These are phyloP conservation scores for Bacillus rossius DNA, from an alignment of 1,140 invertebrate species.

Conservation along the genomic window DNA sequence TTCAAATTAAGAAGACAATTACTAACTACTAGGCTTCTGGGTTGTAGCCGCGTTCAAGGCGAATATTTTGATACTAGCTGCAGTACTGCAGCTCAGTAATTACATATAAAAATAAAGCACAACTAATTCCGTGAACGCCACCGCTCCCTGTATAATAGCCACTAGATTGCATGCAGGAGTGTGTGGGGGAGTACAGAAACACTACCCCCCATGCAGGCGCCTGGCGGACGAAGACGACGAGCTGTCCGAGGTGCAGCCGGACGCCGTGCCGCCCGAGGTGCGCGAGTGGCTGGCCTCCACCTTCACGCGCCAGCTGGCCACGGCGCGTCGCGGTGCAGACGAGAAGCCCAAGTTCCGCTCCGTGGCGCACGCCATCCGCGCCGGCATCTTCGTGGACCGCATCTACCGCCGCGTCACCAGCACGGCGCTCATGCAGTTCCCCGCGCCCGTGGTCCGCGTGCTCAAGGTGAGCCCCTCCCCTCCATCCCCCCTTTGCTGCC, in stretches of 20 bases:
- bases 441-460: slow-evolving; percentile 77
- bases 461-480: slow-evolving; percentile 82
- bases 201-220: slow-evolving; percentile 46
- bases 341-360: slow-evolving; percentile 86
- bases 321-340: slow-evolving; percentile 63
- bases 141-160: no score
- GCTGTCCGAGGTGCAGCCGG: slow-evolving; percentile 90
- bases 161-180: neutral
- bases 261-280: slow-evolving; percentile 92
- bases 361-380: slow-evolving; percentile 95
- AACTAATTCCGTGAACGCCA: no score
- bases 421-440: slow-evolving; percentile 83
- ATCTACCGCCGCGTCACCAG: slow-evolving; percentile 88
- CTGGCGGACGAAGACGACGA: slow-evolving; percentile 89
- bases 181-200: neutral
- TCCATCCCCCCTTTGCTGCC: no score
- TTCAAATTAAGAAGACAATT: no score
- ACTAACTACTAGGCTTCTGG: no score
- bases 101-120: no score
- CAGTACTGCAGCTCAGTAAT: no score
- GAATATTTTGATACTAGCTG: no score
- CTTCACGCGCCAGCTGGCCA: slow-evolving; percentile 87
- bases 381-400: slow-evolving; percentile 95
- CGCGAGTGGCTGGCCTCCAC: slow-evolving; percentile 96
- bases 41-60: no score